These are phyloP conservation scores for Crotalus tigris DNA, from an alignment of 2,113 vertebrate species.

Conservation along the genomic window DNA sequence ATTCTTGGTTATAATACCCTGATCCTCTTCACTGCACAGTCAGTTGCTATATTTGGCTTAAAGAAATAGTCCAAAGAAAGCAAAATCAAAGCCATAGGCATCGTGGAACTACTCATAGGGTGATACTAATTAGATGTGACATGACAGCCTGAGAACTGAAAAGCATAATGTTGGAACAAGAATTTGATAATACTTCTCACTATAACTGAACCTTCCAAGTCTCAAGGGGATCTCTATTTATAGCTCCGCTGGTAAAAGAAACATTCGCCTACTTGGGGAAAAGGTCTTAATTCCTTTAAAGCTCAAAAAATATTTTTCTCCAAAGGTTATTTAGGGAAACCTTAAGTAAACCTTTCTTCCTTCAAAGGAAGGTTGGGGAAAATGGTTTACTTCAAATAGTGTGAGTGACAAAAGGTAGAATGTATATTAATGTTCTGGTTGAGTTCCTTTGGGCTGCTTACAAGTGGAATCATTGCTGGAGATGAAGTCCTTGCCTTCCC, in stretches of 20 bases:
- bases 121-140: constrained; percentile 15
- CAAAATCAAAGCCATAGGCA: background rate
- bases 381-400: background rate
- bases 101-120: background rate
- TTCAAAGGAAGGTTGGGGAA: background rate
- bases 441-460: background rate
- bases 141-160: background rate
- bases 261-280: background rate
- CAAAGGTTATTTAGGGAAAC: background rate
- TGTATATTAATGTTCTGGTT: background rate
- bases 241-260: background rate
- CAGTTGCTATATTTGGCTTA: background rate
- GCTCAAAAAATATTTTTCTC: background rate
- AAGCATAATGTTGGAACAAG: constrained; percentile 6
- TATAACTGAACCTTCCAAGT: constrained; percentile 11
- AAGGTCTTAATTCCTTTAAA: constrained; percentile 16
- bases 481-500: background rate
- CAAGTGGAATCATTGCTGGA: background rate
- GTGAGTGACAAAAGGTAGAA: background rate
- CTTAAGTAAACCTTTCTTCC: background rate
- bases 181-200: constrained; percentile 13
- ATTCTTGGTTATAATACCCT: background rate
- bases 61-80: background rate
- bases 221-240: constrained; percentile 18
- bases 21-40: background rate